Conservation (phyloP, 2,888 invertebrate species). For the Mesoligia furuncula region DNA sequence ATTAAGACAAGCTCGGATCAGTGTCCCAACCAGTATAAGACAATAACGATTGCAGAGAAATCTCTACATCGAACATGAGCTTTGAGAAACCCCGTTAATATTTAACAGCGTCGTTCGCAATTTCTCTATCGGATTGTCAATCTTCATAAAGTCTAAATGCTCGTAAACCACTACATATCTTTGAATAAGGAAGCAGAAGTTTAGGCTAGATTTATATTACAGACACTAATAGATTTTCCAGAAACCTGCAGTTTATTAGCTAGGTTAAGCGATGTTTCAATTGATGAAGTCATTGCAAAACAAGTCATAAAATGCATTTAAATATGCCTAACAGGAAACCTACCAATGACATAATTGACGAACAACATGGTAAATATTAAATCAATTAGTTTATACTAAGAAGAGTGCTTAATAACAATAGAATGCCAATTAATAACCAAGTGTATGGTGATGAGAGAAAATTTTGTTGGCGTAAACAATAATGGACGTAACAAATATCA, state of each 20-base stretch:
- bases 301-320: conserved; percentile 15
- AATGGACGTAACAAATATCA: conserved; percentile 45
- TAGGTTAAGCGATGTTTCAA: conserved; percentile 13
- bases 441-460: conserved; percentile 29
- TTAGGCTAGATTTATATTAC: conserved; percentile 44
- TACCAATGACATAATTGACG: background rate
- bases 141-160: conserved; percentile 51
- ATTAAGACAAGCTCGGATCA: conserved; percentile 1
- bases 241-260: conserved; percentile 42
- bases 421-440: conserved; percentile 19
- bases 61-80: conserved; percentile 19
- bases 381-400: conserved; percentile 15
- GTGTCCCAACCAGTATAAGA: conserved; percentile 5
- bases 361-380: background rate
- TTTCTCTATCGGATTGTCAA: conserved; percentile 56
- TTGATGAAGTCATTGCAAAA: conserved; percentile 26
- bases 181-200: conserved; percentile 55
- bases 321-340: conserved; percentile 10
- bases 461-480: conserved; percentile 50
- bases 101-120: conserved; percentile 51
- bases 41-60: conserved; percentile 27
- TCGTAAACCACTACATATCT: conserved; percentile 50
- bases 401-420: conserved; percentile 20
- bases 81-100: conserved; percentile 40
- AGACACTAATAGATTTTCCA: conserved; percentile 51